phyloP scores from a whole-genome alignment of 2,113 vertebrate species.

The Tragelaphus scriptus region DNA sequence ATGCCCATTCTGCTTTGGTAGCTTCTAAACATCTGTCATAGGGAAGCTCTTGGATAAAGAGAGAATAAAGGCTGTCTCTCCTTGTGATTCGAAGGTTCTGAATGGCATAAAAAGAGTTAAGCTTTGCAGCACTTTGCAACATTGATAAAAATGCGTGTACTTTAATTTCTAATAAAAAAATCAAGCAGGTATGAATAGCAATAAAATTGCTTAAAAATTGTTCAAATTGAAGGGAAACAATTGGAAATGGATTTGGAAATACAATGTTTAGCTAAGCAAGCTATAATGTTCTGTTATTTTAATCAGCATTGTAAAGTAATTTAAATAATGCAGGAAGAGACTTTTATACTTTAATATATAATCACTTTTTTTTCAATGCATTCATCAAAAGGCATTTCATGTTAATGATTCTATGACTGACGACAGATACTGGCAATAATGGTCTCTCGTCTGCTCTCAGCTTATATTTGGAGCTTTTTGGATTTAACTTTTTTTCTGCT shows the following conservation, averaged over 20 bases:
- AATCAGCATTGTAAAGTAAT: constrained; percentile 81
- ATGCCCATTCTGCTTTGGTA: neutral
- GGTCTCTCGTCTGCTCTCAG: constrained; percentile 21
- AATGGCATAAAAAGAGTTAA: constrained; percentile 73
- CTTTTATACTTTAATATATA: constrained; percentile 73
- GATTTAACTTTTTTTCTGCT: constrained; percentile 47
- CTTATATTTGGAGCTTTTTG: constrained; percentile 29
- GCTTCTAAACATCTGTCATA: neutral
- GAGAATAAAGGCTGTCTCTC: neutral
- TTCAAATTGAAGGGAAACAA: constrained; percentile 84
- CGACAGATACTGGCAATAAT: constrained; percentile 42
- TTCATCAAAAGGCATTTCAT: constrained; percentile 67
- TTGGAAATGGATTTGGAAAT: constrained; percentile 83
- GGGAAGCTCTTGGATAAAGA: neutral
- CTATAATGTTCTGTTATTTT: constrained; percentile 82
- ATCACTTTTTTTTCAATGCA: constrained; percentile 68
- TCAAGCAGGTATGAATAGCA: constrained; percentile 82
- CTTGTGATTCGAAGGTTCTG: neutral
- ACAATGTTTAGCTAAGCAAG: constrained; percentile 83
- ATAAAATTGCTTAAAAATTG: constrained; percentile 82
- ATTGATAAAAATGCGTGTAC: constrained; percentile 72
- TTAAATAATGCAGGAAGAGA: constrained; percentile 74
- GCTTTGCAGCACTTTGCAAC: constrained; percentile 42
- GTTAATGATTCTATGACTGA: constrained; percentile 62
- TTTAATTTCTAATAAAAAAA: constrained; percentile 84